Evolutionary conservation across 2,797 vertebrate species (phyloP).

Genomic region (Delichon dasypus): DNA sequence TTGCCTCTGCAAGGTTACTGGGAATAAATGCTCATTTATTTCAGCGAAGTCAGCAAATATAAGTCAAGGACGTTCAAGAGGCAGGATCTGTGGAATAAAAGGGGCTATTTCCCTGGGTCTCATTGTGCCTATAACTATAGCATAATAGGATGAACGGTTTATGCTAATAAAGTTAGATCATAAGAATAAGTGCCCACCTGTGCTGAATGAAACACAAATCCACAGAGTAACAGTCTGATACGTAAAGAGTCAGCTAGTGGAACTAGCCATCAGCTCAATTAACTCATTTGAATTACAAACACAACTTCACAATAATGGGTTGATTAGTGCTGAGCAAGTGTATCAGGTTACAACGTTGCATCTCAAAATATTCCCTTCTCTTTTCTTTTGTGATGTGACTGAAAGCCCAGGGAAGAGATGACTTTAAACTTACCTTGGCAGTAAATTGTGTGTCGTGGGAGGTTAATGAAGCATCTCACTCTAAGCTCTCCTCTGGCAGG

Average conservation of each 20-base stretch:
- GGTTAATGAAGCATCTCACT: background rate
- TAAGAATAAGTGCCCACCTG: slow-evolving; percentile 62
- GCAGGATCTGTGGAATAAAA: slow-evolving; percentile 53
- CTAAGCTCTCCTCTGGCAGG: background rate
- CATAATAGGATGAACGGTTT: slow-evolving; percentile 51
- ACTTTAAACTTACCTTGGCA: slow-evolving; percentile 44
- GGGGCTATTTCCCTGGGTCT: slow-evolving; percentile 29
- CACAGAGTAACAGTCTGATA: slow-evolving; percentile 16
- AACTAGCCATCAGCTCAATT: slow-evolving; percentile 34
- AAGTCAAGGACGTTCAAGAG: slow-evolving; percentile 53
- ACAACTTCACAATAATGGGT: slow-evolving; percentile 15
- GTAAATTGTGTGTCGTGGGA: background rate
- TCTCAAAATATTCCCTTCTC: background rate
- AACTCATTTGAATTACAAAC: slow-evolving; percentile 53
- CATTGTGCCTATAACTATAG: slow-evolving; percentile 41
- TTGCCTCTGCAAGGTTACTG: slow-evolving; percentile 52
- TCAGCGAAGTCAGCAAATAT: slow-evolving; percentile 50
- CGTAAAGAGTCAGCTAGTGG: background rate
- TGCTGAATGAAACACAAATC: slow-evolving; percentile 52
- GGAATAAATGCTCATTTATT: slow-evolving; percentile 56
- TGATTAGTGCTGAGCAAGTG: slow-evolving; percentile 42
- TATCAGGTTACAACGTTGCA: background rate
- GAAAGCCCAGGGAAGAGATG: background rate
- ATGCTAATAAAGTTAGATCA: slow-evolving; percentile 62
- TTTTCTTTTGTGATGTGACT: background rate